Evolutionary conservation across 2,888 invertebrate species (phyloP).

Genomic region (Lasioglossum zephyrum): DNA sequence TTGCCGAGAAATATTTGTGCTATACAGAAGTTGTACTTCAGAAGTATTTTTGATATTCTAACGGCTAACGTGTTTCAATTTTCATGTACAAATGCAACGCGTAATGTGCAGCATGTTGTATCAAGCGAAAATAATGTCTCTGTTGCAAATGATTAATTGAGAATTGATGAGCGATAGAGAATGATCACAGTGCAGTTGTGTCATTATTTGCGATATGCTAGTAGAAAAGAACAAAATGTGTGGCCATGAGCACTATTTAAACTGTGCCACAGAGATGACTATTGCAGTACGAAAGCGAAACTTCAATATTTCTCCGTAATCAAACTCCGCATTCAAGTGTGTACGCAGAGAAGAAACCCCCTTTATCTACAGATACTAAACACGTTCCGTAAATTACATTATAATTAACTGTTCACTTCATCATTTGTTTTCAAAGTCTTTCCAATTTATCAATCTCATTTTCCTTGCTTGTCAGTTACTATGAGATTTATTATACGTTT

Average conservation of each 20-base stretch:
- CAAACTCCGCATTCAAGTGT: neutral
- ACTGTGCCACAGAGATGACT: neutral
- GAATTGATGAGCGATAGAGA: neutral
- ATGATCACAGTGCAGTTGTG: neutral
- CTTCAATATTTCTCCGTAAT: neutral
- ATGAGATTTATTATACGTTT: neutral
- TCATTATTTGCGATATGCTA: neutral
- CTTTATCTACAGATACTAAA: neutral
- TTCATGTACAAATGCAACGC: neutral
- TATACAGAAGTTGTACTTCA: neutral
- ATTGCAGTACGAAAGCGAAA: neutral
- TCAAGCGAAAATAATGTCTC: neutral
- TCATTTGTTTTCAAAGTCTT: neutral
- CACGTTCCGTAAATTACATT: neutral
- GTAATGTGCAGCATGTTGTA: neutral
- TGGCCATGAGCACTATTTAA: neutral
- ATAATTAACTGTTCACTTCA: neutral
- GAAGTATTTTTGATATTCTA: neutral
- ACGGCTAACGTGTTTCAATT: neutral
- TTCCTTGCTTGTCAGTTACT: neutral
- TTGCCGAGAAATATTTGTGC: neutral
- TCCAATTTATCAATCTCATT: neutral
- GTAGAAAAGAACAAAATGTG: conserved; percentile 2
- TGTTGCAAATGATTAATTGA: neutral
- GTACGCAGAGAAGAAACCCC: neutral